phyloP scores from a whole-genome alignment of 1,140 invertebrate genomes.

The Bombus waltoni region DNA sequence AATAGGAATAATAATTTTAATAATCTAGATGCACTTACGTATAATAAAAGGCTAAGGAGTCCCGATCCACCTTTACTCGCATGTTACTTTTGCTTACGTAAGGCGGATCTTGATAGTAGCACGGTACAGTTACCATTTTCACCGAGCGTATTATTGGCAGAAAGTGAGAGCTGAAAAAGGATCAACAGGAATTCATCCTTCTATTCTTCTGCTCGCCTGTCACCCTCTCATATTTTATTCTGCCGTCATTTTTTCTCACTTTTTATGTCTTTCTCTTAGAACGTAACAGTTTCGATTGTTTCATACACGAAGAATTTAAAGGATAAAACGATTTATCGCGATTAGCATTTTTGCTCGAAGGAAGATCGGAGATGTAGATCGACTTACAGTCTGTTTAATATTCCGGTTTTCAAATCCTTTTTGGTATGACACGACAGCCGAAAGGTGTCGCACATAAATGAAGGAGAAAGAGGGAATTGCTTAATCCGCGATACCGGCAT shows the following conservation, averaged over 20 bases:
- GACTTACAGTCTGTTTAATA: not conserved
- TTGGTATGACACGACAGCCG: too few relatives aligned
- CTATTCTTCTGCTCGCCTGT: constrained; percentile 5
- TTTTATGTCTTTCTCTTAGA: too few relatives aligned
- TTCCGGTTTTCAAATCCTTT: not conserved
- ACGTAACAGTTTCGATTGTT: too few relatives aligned
- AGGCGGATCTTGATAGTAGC: constrained; percentile 60
- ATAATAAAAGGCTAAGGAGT: constrained; percentile 17
- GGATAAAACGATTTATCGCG: not conserved
- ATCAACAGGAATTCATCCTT: constrained; percentile 45
- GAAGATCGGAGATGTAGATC: not conserved
- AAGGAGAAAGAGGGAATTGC: not conserved
- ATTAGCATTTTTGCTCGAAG: not conserved
- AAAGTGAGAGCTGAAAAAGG: constrained; percentile 59
- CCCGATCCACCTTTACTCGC: not conserved
- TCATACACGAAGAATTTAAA: not conserved
- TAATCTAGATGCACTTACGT: not conserved
- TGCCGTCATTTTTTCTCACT: too few relatives aligned
- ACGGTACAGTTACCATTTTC: constrained; percentile 57
- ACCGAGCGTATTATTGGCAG: constrained; percentile 34
- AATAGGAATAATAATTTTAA: constrained; percentile 2
- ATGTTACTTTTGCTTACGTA: constrained; percentile 45
- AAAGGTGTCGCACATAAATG: not conserved
- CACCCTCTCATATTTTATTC: not conserved
- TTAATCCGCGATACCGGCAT: not conserved